Conservation (phyloP, 2,888 invertebrate species). For the Leuctra nigra region DNA sequence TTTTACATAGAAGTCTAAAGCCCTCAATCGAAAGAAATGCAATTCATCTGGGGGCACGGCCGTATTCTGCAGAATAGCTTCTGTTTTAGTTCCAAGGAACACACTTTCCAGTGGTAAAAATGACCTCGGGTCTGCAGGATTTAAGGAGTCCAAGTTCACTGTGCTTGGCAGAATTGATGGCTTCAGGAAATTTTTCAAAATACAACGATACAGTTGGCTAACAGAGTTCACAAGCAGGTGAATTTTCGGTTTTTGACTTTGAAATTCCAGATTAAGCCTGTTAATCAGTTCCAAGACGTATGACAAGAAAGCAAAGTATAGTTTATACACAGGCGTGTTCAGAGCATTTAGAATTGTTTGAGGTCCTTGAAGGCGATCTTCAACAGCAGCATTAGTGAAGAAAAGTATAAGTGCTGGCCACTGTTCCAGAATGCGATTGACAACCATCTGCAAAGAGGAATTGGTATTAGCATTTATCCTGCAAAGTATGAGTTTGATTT, state of each 20-base stretch:
- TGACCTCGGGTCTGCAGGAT: too few relatives aligned
- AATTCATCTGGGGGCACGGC: too few relatives aligned
- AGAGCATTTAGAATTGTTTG: background rate
- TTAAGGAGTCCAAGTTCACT: too few relatives aligned
- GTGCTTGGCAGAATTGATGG: too few relatives aligned
- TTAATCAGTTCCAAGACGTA: background rate
- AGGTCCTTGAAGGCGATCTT: background rate
- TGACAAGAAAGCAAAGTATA: background rate
- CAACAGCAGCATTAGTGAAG: background rate
- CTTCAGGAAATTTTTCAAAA: too few relatives aligned
- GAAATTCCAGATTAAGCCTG: background rate
- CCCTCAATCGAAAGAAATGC: background rate
- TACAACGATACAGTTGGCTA: too few relatives aligned
- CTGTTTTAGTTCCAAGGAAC: too few relatives aligned
- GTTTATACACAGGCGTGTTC: background rate
- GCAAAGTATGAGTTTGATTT: background rate
- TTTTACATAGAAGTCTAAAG: background rate
- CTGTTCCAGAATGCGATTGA: constrained; percentile 3
- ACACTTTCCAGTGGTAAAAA: too few relatives aligned
- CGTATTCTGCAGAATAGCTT: too few relatives aligned
- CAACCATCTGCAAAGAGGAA: background rate
- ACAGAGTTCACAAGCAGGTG: too few relatives aligned
- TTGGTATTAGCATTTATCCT: background rate
- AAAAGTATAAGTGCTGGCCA: background rate
- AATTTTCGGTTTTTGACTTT: background rate